A percentile compares a stretch with the other conserved stretches of the same genome.
Conservation (phyloP, 64 coral and sea anemone genomes). For the Montipora foliosa region DNA sequence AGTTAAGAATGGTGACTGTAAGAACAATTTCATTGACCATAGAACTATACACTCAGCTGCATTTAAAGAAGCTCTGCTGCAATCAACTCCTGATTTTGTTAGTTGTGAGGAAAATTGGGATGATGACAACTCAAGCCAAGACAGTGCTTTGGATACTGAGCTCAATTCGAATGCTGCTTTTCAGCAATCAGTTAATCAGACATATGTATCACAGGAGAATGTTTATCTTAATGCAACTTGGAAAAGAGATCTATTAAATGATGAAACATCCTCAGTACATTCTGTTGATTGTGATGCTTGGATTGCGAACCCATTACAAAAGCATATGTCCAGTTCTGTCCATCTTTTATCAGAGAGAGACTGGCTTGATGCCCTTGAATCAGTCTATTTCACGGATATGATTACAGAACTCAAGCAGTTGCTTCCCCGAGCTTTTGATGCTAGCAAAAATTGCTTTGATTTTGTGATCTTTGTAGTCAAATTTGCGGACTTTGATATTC, state of each 20-base stretch:
- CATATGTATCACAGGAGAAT: background rate
- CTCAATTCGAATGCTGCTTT: background rate
- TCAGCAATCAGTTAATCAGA: background rate
- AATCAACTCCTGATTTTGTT: background rate
- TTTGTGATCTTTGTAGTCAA: conserved; percentile 83
- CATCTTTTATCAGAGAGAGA: conserved; percentile 65
- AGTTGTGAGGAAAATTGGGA: conserved; percentile 25
- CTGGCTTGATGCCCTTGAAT: conserved; percentile 81
- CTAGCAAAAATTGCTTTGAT: conserved; percentile 60
- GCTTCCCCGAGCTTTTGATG: conserved; percentile 64
- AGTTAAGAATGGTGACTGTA: background rate
- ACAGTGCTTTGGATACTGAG: background rate
- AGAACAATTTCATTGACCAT: background rate
- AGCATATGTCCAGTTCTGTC: background rate
- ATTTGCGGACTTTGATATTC: conserved; percentile 84
- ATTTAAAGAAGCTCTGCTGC: background rate
- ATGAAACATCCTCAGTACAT: conserved; percentile 30
- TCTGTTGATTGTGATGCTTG: conserved; percentile 12
- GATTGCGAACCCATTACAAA: background rate
- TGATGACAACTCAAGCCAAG: conserved; percentile 13
- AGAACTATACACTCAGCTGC: background rate
- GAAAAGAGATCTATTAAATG: background rate
- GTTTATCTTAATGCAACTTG: background rate
- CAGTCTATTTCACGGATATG: conserved; percentile 68
- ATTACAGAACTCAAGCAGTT: conserved; percentile 58